Evolutionary conservation across 2,113 vertebrate species (phyloP).

Genomic region (Tichodroma muraria): DNA sequence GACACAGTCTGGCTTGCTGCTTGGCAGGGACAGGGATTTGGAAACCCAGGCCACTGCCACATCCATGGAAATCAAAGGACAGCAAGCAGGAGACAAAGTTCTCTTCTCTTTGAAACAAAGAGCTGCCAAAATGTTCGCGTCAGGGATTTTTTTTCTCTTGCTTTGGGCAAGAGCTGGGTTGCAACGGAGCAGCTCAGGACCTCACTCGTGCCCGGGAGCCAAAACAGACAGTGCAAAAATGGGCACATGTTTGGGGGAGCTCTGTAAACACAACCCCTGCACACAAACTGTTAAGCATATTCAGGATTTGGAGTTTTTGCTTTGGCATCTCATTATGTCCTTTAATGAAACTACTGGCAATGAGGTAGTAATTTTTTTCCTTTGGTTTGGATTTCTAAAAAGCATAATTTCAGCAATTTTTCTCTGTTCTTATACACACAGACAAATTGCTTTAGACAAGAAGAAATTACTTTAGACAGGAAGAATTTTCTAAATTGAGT

Average conservation of each 20-base stretch:
- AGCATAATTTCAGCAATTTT: slow-evolving; percentile 49
- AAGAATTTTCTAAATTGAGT: slow-evolving; percentile 60
- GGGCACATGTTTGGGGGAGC: neutral
- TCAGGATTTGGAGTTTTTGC: neutral
- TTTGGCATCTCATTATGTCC: neutral
- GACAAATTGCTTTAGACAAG: slow-evolving; percentile 45
- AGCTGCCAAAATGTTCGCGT: neutral
- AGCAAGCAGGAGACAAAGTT: neutral
- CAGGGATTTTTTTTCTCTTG: neutral
- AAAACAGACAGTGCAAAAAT: neutral
- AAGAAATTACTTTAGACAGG: slow-evolving; percentile 54
- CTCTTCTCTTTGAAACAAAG: neutral
- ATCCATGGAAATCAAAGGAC: neutral
- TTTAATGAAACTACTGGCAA: slow-evolving; percentile 6
- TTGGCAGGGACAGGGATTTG: neutral
- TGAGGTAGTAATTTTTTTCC: neutral
- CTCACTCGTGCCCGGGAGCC: neutral
- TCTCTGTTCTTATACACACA: neutral
- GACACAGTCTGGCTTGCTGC: neutral
- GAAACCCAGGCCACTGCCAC: neutral
- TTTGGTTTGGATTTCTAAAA: slow-evolving; percentile 46
- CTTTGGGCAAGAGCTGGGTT: neutral
- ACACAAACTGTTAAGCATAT: neutral
- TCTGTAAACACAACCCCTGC: neutral
- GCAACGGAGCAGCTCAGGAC: neutral